Conservation (phyloP, 1,140 invertebrate genomes). For the Polypedilum vanderplanki region DNA sequence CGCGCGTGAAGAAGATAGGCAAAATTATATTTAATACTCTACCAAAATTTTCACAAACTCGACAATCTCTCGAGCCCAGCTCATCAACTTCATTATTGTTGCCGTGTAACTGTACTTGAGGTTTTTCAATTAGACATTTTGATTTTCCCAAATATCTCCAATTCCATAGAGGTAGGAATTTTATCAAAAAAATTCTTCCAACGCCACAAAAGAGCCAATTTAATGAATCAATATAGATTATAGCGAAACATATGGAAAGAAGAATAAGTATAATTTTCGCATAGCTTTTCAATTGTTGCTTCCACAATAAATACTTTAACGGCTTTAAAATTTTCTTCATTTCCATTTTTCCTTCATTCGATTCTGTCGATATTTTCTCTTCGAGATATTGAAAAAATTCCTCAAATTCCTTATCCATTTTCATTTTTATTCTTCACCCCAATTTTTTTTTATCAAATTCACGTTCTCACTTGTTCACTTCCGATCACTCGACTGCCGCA, state of each 20-base stretch:
- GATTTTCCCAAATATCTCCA: constrained; percentile 1
- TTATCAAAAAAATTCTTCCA: background rate
- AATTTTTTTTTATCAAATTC: background rate
- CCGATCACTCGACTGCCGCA: background rate
- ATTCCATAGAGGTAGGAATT: background rate
- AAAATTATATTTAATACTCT: background rate
- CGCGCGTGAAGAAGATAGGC: background rate
- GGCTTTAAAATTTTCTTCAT: background rate
- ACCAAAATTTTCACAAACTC: background rate
- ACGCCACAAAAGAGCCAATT: constrained; percentile 9
- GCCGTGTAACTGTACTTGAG: background rate
- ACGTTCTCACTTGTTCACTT: background rate
- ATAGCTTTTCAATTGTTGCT: background rate
- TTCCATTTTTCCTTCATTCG: background rate
- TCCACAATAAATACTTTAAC: background rate
- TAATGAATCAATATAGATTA: background rate
- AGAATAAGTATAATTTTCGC: background rate
- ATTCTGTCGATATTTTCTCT: background rate
- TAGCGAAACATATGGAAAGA: background rate
- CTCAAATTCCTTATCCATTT: constrained; percentile 21
- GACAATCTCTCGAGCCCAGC: background rate
- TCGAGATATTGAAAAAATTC: background rate
- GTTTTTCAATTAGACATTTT: background rate
- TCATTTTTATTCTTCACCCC: background rate
- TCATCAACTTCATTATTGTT: background rate